phyloP scores from a whole-genome alignment of 37 sponge, comb jelly and placozoan genomes.

The Lycopodina hypogea region DNA sequence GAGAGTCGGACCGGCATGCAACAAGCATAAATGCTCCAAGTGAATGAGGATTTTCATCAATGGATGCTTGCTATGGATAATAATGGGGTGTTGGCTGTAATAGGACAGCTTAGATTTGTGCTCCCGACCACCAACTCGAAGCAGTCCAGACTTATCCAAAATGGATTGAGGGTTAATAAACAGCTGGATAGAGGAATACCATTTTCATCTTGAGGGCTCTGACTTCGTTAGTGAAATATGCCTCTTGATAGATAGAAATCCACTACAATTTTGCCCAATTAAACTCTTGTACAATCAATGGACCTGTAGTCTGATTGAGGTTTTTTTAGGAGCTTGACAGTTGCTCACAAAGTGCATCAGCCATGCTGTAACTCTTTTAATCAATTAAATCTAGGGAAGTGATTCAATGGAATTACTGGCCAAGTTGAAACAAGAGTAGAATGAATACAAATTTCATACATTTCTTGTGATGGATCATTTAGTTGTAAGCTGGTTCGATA shows the following conservation, averaged over 20 bases:
- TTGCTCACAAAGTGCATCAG: conserved; percentile 27
- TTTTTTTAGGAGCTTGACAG: conserved; percentile 1
- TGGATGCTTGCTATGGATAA: conserved; percentile 34
- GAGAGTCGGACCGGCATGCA: conserved; percentile 44
- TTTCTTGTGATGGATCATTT: background rate
- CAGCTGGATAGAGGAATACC: background rate
- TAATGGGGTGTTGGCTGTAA: conserved; percentile 25
- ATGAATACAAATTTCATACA: background rate
- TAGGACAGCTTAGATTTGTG: conserved; percentile 15
- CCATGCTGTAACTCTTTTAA: conserved; percentile 46
- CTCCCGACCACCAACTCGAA: conserved; percentile 40
- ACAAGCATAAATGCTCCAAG: conserved; percentile 14
- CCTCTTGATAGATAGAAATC: background rate
- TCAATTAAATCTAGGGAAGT: background rate
- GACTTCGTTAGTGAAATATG: background rate
- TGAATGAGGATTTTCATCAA: conserved; percentile 24
- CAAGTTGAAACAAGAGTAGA: background rate
- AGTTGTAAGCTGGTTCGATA: no score
- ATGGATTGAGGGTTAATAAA: conserved; percentile 12
- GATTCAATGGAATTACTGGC: background rate
- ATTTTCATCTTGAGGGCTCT: background rate
- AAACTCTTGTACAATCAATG: conserved; percentile 1
- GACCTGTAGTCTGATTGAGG: background rate
- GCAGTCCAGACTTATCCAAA: conserved; percentile 33
- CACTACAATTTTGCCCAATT: background rate